phyloP scores from a whole-genome alignment of 2,113 vertebrate species.

The Xiphophorus couchianus region DNA sequence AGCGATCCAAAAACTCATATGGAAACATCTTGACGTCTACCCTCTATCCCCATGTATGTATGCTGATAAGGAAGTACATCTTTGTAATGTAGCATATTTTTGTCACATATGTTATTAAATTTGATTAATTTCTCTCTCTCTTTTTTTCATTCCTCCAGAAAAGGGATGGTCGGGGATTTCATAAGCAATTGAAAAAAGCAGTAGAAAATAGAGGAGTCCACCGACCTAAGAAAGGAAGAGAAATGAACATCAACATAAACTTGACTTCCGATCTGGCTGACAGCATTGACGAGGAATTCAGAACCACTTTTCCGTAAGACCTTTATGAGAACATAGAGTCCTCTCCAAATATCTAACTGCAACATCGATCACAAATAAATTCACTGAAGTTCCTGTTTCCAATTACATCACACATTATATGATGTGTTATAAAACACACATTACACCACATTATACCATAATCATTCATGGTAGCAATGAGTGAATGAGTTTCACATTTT shows the following conservation, averaged over 20 bases:
- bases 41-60: neutral
- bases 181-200: neutral
- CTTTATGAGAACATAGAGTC: accelerated
- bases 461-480: too few relatives aligned
- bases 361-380: too few relatives aligned
- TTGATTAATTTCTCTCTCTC: too few relatives aligned
- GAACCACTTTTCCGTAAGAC: constrained; percentile 50
- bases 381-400: too few relatives aligned
- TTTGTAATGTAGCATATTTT: too few relatives aligned
- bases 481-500: neutral
- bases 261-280: constrained; percentile 6
- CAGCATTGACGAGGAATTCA: constrained; percentile 44
- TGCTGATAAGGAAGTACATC: neutral
- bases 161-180: neutral
- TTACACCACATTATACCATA: too few relatives aligned
- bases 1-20: constrained; percentile 6
- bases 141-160: neutral
- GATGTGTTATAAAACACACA: too few relatives aligned
- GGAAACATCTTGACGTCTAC: neutral
- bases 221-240: neutral
- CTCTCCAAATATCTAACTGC: neutral
- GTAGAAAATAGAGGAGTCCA: neutral
- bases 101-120: too few relatives aligned
- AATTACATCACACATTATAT: too few relatives aligned
- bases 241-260: constrained; percentile 15